Percentiles rank a stretch among this genome's conserved stretches.
phyloP scores from a whole-genome alignment of 2,888 invertebrate genomes.

The Drosophila pseudotakahashii region DNA sequence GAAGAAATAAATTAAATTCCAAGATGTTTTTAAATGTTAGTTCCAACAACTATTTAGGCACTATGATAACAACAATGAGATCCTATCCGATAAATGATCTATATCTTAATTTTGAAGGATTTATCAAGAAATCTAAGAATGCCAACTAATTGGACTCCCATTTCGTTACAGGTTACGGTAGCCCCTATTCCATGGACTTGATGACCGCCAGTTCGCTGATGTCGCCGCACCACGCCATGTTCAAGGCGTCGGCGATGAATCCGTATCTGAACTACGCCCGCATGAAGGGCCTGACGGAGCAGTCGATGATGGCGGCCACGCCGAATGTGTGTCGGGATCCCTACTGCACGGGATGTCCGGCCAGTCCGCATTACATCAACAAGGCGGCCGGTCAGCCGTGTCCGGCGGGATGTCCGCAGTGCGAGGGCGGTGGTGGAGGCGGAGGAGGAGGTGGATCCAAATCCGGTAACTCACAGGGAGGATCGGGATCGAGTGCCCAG shows the following conservation, averaged over 20 bases:
- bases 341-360: slow-evolving; percentile 95
- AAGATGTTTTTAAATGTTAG: too few species aligned
- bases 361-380: slow-evolving; percentile 91
- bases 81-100: too few species aligned
- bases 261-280: slow-evolving; percentile 95
- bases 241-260: slow-evolving; percentile 89
- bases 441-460: slow-evolving; percentile 36
- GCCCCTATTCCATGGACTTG: slow-evolving; percentile 89
- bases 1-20: too few species aligned
- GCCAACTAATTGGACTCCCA: not conserved
- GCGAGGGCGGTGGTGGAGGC: slow-evolving; percentile 85
- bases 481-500: slow-evolving; percentile 57
- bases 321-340: slow-evolving; percentile 94
- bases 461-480: slow-evolving; percentile 30
- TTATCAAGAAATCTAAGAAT: not conserved
- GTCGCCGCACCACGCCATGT: slow-evolving; percentile 90
- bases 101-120: too few species aligned
- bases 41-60: too few species aligned
- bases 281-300: slow-evolving; percentile 87
- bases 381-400: slow-evolving; percentile 87
- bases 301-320: slow-evolving; percentile 86
- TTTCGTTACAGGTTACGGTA: slow-evolving; percentile 83
- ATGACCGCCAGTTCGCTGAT: slow-evolving; percentile 90
- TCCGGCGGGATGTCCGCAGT: slow-evolving; percentile 94
- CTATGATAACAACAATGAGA: too few species aligned